Base-by-base conservation (phyloP, 2,797 vertebrate species). In the Molossus molossus region DNA sequence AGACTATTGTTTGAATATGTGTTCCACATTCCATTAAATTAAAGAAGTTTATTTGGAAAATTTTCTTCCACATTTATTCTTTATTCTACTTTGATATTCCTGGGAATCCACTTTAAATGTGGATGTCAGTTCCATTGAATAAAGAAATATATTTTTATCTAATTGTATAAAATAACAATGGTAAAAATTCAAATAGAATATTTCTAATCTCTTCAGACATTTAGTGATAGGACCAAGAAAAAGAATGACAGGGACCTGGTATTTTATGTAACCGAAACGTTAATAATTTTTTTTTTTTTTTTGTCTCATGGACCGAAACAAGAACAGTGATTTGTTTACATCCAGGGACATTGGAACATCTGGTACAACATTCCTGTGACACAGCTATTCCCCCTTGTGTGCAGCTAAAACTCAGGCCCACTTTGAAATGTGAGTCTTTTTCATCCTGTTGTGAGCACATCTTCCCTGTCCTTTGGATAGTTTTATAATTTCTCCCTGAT, bases 201-300 rank as follows among this genome's bases (percentile, higher is more conserved):
- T 86, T 84, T 94, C 20, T 58, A 67, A 85, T 93, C 13, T 95
- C 25, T 84, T 82, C 13, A 60, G n/a, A 40, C 11, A 77, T 84
- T 60, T 86, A 85, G 25, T 92, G 2, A 48, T 69, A 79, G 9
- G 10, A 72, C 9, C 62, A 76, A 86, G 53, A 75, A 67, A 60
- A 90, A 23, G 9, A 90, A 86, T 92, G 37, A 76, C 23, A 85
- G 91, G 80, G 2, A 82, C 48, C 3, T n/a, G 1, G 0, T 45
- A 72, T 53, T 80, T 89, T 84, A 17, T 81, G 8, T 79, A 87
- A 73, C n/a, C 82, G 14, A 27, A 67, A 77, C 72, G 1, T 6
- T 91, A 65, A 45, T 33, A 65, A n/a, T 37, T 55, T 58, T 64
- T 81, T 11, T 2, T 69, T 3, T 64, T 81, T 11, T 2, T 69